Base-by-base conservation (phyloP, 2,888 invertebrate genomes). In the Chaitophorus viminalis region DNA sequence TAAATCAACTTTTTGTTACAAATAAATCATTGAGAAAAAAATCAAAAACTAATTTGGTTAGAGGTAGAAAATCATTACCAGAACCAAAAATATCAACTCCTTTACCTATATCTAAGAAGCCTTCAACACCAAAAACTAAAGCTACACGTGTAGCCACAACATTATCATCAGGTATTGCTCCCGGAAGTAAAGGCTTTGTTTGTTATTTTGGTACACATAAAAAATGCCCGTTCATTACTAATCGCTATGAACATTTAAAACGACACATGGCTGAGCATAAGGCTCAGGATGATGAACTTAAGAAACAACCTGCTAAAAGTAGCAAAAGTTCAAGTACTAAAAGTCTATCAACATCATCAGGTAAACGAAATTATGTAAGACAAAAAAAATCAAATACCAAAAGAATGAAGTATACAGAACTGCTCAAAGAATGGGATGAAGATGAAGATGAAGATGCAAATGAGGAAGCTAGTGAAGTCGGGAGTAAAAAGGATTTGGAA, bases 401-500 rank as follows among this genome's bases (percentile, higher is more conserved):
- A 75, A 75, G 39, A 36, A 36, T 75, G 3, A 75, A 75, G 9
- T 36, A n/a, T 75, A 21, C 75, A 75, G 75, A 75, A 75, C 17
- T 75, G 1, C 75, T 75, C 11, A 75, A 75, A 39, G 75, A 75
- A 3, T 75, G 75, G 75, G 75, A 75, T 25, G 1, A 25, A 6
- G 72, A 39, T 54, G 78, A 33, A 1, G 33, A 2, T 46, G 52
- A 31, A 52, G 46, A 70, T 79, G 0, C 8, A 60, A n/a, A 46
- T 46, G 9, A 46, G 5, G 8, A 29, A 4, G n/a, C 11, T 29
- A 72, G 18, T 33, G 18, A 72, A 31, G 14, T 3, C 6, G 9
- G 25, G 6, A 11, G 18, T 17, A 54, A 54, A 21, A 54, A 54
- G 3, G 18, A 54, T 18, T 17, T 18, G 39, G 46, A 46, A 14